phyloP scores from a whole-genome alignment of 2,888 invertebrate species.

The Drosophila emarginata region DNA sequence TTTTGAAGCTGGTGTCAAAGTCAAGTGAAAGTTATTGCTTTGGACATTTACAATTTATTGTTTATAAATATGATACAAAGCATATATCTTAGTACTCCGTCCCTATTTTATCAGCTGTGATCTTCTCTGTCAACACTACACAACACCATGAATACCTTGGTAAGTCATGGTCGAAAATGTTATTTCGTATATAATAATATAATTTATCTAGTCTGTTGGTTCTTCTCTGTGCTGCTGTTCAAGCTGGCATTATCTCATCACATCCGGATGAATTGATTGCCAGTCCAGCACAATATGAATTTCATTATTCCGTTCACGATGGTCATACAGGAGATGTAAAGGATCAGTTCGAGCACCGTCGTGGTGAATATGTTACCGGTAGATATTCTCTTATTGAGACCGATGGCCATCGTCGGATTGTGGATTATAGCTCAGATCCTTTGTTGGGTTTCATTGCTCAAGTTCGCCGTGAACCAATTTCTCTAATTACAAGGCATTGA shows the following conservation, averaged over 20 bases:
- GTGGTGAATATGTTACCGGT: slow-evolving; percentile 81
- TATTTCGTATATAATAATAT: too few species aligned
- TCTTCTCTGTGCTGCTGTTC: neutral
- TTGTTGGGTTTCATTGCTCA: slow-evolving; percentile 81
- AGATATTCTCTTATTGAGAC: slow-evolving; percentile 81
- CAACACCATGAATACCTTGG: too few species aligned
- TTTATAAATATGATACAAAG: neutral
- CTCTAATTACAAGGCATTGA: slow-evolving; percentile 42
- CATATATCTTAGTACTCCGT: too few species aligned
- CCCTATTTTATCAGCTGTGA: too few species aligned
- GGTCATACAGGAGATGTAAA: slow-evolving; percentile 82
- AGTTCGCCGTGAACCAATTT: slow-evolving; percentile 78
- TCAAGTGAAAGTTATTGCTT: slow-evolving; percentile 57
- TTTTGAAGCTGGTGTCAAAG: slow-evolving; percentile 28
- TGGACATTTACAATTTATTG: neutral
- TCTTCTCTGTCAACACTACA: too few species aligned
- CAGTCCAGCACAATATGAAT: slow-evolving; percentile 80
- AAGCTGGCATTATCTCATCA: slow-evolving; percentile 60
- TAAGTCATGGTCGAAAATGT: too few species aligned
- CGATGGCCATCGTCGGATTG: slow-evolving; percentile 81
- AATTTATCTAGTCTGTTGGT: slow-evolving; percentile 20
- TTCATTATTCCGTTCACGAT: slow-evolving; percentile 81
- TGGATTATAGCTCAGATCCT: slow-evolving; percentile 81
- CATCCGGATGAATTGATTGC: slow-evolving; percentile 73
- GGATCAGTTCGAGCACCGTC: slow-evolving; percentile 82